Conservation (phyloP, 2,113 vertebrate genomes). For the Aythya baeri region DNA sequence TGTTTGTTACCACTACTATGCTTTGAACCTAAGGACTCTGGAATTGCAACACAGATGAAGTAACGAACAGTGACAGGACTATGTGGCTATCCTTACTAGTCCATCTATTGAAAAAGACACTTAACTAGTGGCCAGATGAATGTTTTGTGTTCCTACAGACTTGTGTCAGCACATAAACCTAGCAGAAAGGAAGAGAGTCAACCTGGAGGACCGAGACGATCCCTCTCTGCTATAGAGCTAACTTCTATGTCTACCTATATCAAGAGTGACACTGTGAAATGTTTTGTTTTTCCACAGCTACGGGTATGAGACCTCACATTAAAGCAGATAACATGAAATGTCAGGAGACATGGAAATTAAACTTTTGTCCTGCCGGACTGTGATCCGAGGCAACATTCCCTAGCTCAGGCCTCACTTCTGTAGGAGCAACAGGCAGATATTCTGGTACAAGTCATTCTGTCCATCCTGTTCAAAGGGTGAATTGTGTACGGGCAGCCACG, state of each 20-base stretch:
- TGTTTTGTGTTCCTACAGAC: background rate
- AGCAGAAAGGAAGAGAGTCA: background rate
- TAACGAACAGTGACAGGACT: background rate
- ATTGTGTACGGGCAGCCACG: background rate
- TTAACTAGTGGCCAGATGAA: background rate
- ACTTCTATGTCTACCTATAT: background rate
- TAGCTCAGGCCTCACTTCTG: background rate
- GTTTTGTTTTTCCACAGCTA: background rate
- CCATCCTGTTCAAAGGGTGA: background rate
- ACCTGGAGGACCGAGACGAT: background rate
- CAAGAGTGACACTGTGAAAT: background rate
- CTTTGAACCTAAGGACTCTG: background rate
- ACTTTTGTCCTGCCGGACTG: background rate
- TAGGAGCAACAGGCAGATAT: background rate
- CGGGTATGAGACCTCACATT: background rate
- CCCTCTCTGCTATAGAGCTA: background rate
- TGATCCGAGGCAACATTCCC: background rate
- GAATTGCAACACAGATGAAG: background rate
- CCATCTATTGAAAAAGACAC: background rate
- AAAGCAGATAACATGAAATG: background rate
- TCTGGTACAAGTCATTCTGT: background rate
- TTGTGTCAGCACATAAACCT: background rate
- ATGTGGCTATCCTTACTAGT: background rate
- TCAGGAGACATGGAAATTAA: background rate
- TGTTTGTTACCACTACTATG: background rate